Percentiles rank a stretch among this genome's conserved stretches.
phyloP scores from a whole-genome alignment of 2,797 vertebrate genomes.

The Rhyacichthys aspro region DNA sequence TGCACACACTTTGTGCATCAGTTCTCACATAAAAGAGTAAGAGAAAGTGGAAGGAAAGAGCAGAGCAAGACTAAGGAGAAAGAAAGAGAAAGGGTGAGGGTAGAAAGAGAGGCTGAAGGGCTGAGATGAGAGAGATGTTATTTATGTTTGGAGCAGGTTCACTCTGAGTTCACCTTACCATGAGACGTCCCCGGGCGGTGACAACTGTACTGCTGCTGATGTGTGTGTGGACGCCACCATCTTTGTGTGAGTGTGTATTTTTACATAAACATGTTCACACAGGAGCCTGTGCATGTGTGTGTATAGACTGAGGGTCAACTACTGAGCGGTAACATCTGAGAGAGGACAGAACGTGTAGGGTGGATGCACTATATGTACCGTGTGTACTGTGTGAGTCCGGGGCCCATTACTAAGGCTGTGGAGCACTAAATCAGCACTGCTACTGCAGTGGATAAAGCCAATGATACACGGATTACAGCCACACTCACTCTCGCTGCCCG shows the following conservation, averaged over 20 bases:
- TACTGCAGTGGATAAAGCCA: constrained; percentile 73
- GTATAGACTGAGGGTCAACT: constrained; percentile 59
- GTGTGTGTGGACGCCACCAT: constrained; percentile 31
- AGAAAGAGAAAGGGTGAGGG: constrained; percentile 37
- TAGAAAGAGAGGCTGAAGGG: constrained; percentile 45
- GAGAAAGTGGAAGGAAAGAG: constrained; percentile 34
- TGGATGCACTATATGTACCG: constrained; percentile 20
- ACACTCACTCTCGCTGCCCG: constrained; percentile 54
- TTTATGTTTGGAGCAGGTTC: constrained; percentile 84
- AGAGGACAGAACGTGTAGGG: constrained; percentile 49
- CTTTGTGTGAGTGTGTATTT: constrained; percentile 43
- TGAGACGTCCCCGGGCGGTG: constrained; percentile 81
- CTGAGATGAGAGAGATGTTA: constrained; percentile 76
- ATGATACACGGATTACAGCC: constrained; percentile 75
- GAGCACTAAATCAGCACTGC: constrained; percentile 75
- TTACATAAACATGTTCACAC: constrained; percentile 43
- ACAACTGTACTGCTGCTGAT: constrained; percentile 59
- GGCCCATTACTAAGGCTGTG: constrained; percentile 68
- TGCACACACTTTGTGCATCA: constrained; percentile 37
- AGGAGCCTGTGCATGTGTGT: constrained; percentile 36
- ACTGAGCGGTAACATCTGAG: constrained; percentile 56
- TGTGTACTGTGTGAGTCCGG: constrained; percentile 52
- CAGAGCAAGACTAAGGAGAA: constrained; percentile 32
- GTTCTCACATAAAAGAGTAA: constrained; percentile 48
- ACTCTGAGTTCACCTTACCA: constrained; percentile 84